Evolutionary conservation across 2,888 invertebrate genomes (phyloP).

Genomic region (Matsumyia berberina): DNA sequence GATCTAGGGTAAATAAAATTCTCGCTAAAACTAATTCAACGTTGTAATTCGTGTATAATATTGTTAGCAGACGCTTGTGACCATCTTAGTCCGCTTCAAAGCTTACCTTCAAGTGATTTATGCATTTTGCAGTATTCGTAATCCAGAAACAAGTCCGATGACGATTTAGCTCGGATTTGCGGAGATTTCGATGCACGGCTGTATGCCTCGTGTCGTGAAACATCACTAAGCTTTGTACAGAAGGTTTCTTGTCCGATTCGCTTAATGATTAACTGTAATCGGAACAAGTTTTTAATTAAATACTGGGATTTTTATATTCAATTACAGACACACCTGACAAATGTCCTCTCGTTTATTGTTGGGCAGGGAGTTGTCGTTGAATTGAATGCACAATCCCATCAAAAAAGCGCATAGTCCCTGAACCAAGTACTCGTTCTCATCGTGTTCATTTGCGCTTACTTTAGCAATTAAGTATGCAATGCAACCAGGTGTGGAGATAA

Average conservation of each 20-base stretch:
- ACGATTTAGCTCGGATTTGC: conserved; percentile 91
- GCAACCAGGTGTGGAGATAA: conserved; percentile 91
- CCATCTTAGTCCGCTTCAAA: not conserved
- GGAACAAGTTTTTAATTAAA: conserved; percentile 1
- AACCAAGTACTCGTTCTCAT: conserved; percentile 94
- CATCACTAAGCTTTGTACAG: conserved; percentile 92
- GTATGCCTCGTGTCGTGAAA: conserved; percentile 95
- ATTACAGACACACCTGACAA: conserved; percentile 84
- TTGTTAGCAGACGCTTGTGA: too few species aligned
- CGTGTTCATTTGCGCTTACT: conserved; percentile 93
- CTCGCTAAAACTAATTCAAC: too few species aligned
- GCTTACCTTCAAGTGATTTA: conserved; percentile 91
- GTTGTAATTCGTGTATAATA: too few species aligned
- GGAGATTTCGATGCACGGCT: conserved; percentile 96
- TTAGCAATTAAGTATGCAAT: conserved; percentile 94
- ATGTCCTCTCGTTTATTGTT: conserved; percentile 91
- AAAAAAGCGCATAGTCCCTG: conserved; percentile 96
- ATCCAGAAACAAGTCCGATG: conserved; percentile 94
- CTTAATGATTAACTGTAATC: conserved; percentile 89
- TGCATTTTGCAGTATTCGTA: conserved; percentile 97
- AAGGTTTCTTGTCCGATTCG: conserved; percentile 96
- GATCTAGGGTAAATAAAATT: too few species aligned
- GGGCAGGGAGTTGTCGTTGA: conserved; percentile 92
- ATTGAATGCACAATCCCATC: conserved; percentile 95
- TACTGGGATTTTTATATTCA: not conserved